A percentile compares a stretch with the other conserved stretches of the same genome.
Conservation (phyloP, 1,140 invertebrate species). For the Akabosia matsudoensis region DNA sequence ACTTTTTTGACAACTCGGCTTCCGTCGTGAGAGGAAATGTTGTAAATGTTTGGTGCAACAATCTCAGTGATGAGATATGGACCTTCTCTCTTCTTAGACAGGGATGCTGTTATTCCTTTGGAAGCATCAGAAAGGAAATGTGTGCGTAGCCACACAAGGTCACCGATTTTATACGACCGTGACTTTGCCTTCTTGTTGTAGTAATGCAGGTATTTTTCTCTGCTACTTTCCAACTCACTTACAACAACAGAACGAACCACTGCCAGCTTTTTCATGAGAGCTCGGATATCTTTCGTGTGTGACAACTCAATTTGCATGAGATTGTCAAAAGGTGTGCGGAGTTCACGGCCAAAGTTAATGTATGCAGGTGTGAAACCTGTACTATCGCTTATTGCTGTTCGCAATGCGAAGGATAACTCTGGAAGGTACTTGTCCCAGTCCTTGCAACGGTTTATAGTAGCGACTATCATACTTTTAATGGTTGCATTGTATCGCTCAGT, state of each 20-base stretch:
- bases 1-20: background rate
- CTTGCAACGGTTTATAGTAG: slow-evolving; percentile 31
- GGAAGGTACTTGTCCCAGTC: slow-evolving; percentile 50
- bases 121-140: slow-evolving; percentile 31
- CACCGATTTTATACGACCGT: slow-evolving; percentile 2
- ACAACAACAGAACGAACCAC: background rate
- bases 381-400: slow-evolving; percentile 49
- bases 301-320: background rate
- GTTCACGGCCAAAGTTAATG: slow-evolving; percentile 50
- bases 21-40: background rate
- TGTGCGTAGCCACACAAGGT: slow-evolving; percentile 18
- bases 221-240: background rate
- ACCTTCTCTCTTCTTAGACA: slow-evolving; percentile 24
- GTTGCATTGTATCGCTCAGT: slow-evolving; percentile 53
- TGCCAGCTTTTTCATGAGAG: background rate
- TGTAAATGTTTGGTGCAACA: background rate
- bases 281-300: background rate
- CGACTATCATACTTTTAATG: slow-evolving; percentile 51
- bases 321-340: slow-evolving; percentile 41
- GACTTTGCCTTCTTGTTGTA: background rate
- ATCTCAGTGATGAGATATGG: background rate
- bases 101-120: slow-evolving; percentile 20
- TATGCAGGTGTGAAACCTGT: slow-evolving; percentile 51
- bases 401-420: slow-evolving; percentile 52
- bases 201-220: background rate